phyloP scores from a whole-genome alignment of 1,140 invertebrate species.

The silkworm (Bombyx mori) region DNA sequence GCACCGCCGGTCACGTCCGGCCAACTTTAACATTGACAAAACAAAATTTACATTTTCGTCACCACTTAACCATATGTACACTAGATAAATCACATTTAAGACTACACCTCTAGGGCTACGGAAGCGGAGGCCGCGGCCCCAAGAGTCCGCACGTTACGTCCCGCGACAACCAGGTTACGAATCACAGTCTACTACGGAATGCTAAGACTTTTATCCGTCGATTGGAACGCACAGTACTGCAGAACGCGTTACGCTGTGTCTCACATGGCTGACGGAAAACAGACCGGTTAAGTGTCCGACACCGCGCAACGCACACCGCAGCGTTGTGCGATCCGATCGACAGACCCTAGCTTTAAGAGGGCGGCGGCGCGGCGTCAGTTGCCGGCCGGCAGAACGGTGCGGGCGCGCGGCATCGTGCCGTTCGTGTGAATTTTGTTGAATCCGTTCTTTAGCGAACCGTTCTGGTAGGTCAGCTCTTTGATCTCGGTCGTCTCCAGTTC shows the following conservation, averaged over 20 bases:
- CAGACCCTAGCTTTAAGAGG: neutral
- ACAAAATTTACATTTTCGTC: slow-evolving; percentile 63
- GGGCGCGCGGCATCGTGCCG: slow-evolving; percentile 37
- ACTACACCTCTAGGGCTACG: slow-evolving; percentile 22
- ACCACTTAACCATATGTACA: slow-evolving; percentile 57
- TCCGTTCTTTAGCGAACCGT: slow-evolving; percentile 48
- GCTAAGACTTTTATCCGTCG: slow-evolving; percentile 3
- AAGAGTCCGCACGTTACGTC: slow-evolving; percentile 3
- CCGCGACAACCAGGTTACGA: slow-evolving; percentile 20
- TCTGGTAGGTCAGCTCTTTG: slow-evolving; percentile 38
- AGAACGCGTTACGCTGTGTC: too few species aligned
- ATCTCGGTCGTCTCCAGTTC: slow-evolving; percentile 24
- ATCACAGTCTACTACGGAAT: slow-evolving; percentile 37
- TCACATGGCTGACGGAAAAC: too few species aligned
- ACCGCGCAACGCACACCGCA: too few species aligned
- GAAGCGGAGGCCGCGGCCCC: neutral
- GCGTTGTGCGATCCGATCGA: too few species aligned
- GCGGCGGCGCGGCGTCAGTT: slow-evolving; percentile 38
- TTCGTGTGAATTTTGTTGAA: slow-evolving; percentile 52
- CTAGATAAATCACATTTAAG: slow-evolving; percentile 62
- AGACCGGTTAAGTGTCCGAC: too few species aligned
- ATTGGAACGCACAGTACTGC: too few species aligned
- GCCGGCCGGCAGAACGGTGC: slow-evolving; percentile 55
- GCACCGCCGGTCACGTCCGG: slow-evolving; percentile 32
- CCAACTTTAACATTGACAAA: slow-evolving; percentile 53